Evolutionary conservation across 2,113 vertebrate genomes (phyloP), one percentile per base, ranked within the genome.

Genomic region (Lepidothrix coronata): DNA sequence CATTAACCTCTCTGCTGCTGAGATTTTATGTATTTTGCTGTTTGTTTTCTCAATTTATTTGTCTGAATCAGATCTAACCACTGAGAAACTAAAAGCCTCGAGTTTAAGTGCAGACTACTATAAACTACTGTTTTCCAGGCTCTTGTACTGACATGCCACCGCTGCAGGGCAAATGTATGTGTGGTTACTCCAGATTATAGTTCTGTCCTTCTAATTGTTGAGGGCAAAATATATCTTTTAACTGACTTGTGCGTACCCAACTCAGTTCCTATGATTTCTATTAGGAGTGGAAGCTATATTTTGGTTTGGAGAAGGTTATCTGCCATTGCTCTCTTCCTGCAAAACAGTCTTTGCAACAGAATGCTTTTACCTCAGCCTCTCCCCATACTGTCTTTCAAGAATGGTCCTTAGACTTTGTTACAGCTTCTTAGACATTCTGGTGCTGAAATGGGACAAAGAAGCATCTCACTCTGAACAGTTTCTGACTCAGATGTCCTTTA

Each of bases 1-100:
- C 7, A 3, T 96, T 95, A 95, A 84, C 63, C 17, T 91, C 44
- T 79, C 78, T 85, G 30, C 62, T 96, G 71, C 76, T 93, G 51
- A 58, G 85, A 1, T 86, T 84, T 75, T 71, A 73, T 67, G 31
- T 77, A 55, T 95, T 97, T 91, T 68, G 30, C 33, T 95, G 63
- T 89, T 95, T 94, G 77, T 89, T 95, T 94, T 96, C 86, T 88
- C 88, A 91, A 94, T 95, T 67, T 95, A 84, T 84, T 95, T 96
- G 90, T 77, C 86, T 80, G 85, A 95, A 92, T 92, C 7, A 5
- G 27, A 79, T 63, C 85, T 93, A 96, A 93, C 88, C 90, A 31
- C 94, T 24, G 59, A 91, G 79, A 87, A 97, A 91, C 84, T 82
- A 67, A 86, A 96, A 92, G 65, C 92, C 82, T 91, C 85, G 87